A percentile compares a stretch with the other conserved stretches of the same genome.
These are phyloP conservation scores for Dufourea novaeangliae DNA, from an alignment of 1,140 invertebrate genomes.

Conservation along the genomic window DNA sequence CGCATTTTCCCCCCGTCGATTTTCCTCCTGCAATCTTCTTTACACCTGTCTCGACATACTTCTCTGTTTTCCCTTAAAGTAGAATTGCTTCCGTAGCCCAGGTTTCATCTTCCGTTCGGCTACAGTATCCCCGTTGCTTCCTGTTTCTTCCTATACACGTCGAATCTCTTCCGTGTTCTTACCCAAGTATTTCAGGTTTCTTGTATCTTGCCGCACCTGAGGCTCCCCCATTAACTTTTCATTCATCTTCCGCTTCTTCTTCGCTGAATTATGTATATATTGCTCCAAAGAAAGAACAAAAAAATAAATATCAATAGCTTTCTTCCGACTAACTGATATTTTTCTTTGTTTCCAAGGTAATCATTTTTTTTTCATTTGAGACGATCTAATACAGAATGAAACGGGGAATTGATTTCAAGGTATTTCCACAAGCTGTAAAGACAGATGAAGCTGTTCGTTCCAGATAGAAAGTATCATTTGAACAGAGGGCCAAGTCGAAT, in stretches of 20 bases:
- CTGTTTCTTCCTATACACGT: conserved; percentile 19
- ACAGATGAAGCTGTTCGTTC: too few relatives aligned
- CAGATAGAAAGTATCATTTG: too few relatives aligned
- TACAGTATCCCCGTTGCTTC: conserved; percentile 13
- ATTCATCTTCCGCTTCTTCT: neutral
- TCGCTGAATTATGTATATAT: too few relatives aligned
- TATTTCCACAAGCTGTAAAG: too few relatives aligned
- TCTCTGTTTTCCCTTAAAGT: neutral
- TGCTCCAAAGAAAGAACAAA: too few relatives aligned
- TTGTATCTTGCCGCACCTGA: neutral
- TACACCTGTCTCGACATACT: too few relatives aligned
- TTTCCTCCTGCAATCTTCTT: too few relatives aligned
- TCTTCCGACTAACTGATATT: neutral
- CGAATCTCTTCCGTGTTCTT: neutral
- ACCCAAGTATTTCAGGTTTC: conserved; percentile 5
- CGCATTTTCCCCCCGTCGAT: neutral
- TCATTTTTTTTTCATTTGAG: too few relatives aligned
- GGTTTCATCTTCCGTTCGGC: conserved; percentile 36
- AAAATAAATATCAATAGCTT: neutral
- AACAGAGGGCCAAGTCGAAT: too few relatives aligned
- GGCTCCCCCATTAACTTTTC: conserved; percentile 22
- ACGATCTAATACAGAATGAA: too few relatives aligned
- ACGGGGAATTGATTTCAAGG: too few relatives aligned
- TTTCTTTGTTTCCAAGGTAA: too few relatives aligned
- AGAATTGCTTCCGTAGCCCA: conserved; percentile 2